Conservation (phyloP, 1,140 invertebrate genomes). For the Anagrus nilaparvatae region DNA sequence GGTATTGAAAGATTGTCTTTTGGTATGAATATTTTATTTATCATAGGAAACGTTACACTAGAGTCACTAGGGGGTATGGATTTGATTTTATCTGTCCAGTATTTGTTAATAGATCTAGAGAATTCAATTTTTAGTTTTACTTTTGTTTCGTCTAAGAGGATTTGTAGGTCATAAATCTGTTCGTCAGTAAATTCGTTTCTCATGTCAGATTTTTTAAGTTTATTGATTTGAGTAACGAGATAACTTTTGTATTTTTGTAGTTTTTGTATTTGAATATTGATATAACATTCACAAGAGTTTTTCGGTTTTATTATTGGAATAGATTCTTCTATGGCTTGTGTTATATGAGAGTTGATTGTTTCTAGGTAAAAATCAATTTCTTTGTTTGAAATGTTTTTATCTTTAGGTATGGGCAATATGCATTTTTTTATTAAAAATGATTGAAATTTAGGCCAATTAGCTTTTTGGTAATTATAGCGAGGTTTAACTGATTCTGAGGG, state of each 20-base stretch:
- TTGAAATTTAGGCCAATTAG: constrained; percentile 5
- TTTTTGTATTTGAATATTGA: constrained; percentile 2
- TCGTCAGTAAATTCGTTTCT: too few species aligned
- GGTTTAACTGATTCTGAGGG: background rate
- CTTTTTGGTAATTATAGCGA: constrained; percentile 4
- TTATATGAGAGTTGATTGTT: background rate
- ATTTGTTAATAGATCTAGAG: constrained; percentile 8
- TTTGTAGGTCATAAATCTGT: background rate
- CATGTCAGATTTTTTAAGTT: background rate
- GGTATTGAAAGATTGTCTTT: constrained; percentile 9
- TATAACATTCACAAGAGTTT: constrained; percentile 1
- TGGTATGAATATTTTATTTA: constrained; percentile 11
- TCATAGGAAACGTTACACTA: constrained; percentile 10
- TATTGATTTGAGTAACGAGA: constrained; percentile 3
- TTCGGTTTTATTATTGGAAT: background rate
- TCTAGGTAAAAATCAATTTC: constrained; percentile 7
- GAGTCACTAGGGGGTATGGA: constrained; percentile 9
- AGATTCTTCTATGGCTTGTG: background rate
- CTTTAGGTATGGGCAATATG: background rate
- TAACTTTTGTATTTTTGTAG: constrained; percentile 4
- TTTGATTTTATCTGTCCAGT: constrained; percentile 12
- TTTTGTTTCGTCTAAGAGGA: background rate
- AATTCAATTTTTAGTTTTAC: constrained; percentile 9
- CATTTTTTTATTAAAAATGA: constrained; percentile 2
- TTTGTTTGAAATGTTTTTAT: constrained; percentile 3